Evolutionary conservation across 2,113 vertebrate species (phyloP).

Genomic region (Ceyx cyanopectus): DNA sequence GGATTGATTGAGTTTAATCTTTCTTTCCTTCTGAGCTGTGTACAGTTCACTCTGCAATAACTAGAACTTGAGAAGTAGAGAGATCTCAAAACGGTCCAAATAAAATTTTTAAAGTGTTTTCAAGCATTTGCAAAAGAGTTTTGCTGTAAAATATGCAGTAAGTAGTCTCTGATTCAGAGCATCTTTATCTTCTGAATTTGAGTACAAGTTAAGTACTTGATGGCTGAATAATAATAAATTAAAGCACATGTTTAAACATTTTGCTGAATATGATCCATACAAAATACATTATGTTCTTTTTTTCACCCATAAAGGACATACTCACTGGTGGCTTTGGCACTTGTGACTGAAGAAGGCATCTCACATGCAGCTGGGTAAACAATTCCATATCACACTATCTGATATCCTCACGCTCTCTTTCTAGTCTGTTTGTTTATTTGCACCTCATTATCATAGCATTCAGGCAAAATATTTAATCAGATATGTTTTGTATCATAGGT

Average conservation of each 20-base stretch:
- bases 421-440: background rate
- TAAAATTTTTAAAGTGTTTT: background rate
- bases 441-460: background rate
- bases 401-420: background rate
- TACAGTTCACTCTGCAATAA: background rate
- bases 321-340: background rate
- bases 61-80: background rate
- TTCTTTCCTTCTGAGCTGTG: background rate
- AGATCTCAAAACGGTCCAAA: background rate
- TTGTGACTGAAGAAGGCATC: background rate
- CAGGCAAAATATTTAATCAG: constrained; percentile 7
- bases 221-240: constrained; percentile 20
- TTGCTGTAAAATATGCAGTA: constrained; percentile 2
- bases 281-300: constrained; percentile 2
- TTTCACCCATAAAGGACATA: background rate
- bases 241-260: background rate
- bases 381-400: background rate
- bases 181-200: constrained; percentile 7
- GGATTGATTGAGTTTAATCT: background rate
- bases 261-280: background rate
- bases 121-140: background rate
- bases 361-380: background rate
- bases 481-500: background rate
- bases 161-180: background rate
- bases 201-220: constrained; percentile 12